Evolutionary conservation across 2,888 invertebrate species (phyloP), one percentile per base, ranked within the genome.

Genomic region (Rhagium mordax): DNA sequence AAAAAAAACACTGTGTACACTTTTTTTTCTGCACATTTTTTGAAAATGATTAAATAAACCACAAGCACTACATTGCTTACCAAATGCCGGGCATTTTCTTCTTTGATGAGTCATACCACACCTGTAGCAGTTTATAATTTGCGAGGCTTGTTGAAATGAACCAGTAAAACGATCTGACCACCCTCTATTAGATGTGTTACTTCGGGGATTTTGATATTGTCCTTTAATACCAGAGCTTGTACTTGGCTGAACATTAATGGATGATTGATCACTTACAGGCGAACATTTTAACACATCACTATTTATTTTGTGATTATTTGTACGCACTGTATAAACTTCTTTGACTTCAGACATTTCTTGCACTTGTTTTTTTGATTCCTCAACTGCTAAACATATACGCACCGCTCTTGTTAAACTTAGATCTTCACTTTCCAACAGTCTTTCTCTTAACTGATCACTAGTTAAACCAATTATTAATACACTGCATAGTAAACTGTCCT

Each of bases 401-500:
- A 27, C 48, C 21, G 48, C 48, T 64, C 49, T 49, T 64, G 48
- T 47, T 48, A 64, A 15, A 48, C 24, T 64, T 18, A 47, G 16
- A 10, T 64, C 48, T n/a, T 64, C 64, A n/a, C n/a, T n/a, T n/a
- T n/a, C n/a, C n/a, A n/a, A n/a, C n/a, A n/a, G n/a, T n/a, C n/a
- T n/a, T n/a, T n/a, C n/a, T n/a, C n/a, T n/a, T n/a, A n/a, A n/a
- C n/a, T n/a, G n/a, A n/a, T n/a, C n/a, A n/a, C n/a, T n/a, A n/a
- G n/a, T n/a, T n/a, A n/a, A n/a, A n/a, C n/a, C n/a, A n/a, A n/a
- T n/a, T n/a, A n/a, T n/a, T 13, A 69, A 33, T 41, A 69, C 21
- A 41, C 53, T 57, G 24, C 61, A 61, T 13, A 69, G 18, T 27
- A 60, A 51, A 15, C 60, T 60, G 10, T 61, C 20, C 18, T 70